These are phyloP conservation scores for Heterodera schachtii DNA, from an alignment of 1,140 invertebrate species.

Conservation along the genomic window DNA sequence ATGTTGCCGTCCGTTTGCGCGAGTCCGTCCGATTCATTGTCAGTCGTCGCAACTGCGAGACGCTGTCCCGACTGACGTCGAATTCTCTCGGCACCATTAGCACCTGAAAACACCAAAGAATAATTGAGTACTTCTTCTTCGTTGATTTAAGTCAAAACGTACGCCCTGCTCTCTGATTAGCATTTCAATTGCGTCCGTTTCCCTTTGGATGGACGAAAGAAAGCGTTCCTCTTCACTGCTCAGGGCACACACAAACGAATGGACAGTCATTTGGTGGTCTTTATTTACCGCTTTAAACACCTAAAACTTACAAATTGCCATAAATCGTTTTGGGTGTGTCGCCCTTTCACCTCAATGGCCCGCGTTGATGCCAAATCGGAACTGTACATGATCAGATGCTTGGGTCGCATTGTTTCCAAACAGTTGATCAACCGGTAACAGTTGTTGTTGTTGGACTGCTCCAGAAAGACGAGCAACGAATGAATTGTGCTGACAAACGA, in stretches of 20 bases:
- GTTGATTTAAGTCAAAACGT: neutral
- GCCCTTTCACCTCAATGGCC: slow-evolving; percentile 45
- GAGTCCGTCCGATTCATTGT: slow-evolving; percentile 43
- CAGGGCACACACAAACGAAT: slow-evolving; percentile 52
- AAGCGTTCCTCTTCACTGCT: slow-evolving; percentile 62
- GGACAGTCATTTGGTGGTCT: slow-evolving; percentile 39
- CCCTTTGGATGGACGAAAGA: slow-evolving; percentile 46
- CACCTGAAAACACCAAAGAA: slow-evolving; percentile 34
- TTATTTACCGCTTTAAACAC: slow-evolving; percentile 52
- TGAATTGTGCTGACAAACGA: neutral
- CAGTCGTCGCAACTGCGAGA: slow-evolving; percentile 42
- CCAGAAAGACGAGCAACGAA: slow-evolving; percentile 43
- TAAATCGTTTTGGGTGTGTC: neutral
- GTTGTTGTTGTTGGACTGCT: slow-evolving; percentile 38
- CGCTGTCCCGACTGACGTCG: slow-evolving; percentile 51
- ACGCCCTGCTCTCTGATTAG: slow-evolving; percentile 57
- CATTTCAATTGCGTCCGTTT: slow-evolving; percentile 50
- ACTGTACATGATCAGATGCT: slow-evolving; percentile 56
- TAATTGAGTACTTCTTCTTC: no score
- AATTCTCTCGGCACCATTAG: slow-evolving; percentile 60
- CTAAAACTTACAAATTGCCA: slow-evolving; percentile 27
- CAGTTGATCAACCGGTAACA: slow-evolving; percentile 54
- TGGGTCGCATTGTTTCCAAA: slow-evolving; percentile 48
- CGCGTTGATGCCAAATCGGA: slow-evolving; percentile 45
- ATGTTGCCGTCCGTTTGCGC: neutral